Percentiles rank a stretch among this genome's conserved stretches.
Conservation (phyloP, 2,797 vertebrate species). For the Sphenodon punctatus region DNA sequence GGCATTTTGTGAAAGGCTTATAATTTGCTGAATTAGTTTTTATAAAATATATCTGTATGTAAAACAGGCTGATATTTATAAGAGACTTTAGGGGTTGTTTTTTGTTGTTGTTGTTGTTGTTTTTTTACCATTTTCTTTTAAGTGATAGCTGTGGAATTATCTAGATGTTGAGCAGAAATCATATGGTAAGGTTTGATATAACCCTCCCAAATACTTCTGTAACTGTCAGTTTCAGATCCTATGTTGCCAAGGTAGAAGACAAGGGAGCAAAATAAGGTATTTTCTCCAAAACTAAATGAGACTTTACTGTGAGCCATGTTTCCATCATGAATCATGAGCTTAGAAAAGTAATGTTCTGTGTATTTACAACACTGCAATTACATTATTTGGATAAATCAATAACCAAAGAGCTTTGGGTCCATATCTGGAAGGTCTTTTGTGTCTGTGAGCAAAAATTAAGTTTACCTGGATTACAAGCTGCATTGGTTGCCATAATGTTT, state of each 20-base stretch:
- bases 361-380: not conserved
- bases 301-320: not conserved
- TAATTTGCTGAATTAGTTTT: not conserved
- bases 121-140: too few relatives aligned
- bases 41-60: not conserved
- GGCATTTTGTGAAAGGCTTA: too few relatives aligned
- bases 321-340: not conserved
- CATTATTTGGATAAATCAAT: not conserved
- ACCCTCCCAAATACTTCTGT: too few relatives aligned
- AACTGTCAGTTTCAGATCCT: not conserved
- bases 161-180: not conserved
- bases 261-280: too few relatives aligned
- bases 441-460: not conserved
- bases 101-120: too few relatives aligned
- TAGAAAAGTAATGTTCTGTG: not conserved
- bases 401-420: not conserved
- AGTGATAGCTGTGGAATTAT: not conserved
- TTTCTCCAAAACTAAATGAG: not conserved
- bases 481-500: not conserved
- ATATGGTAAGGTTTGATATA: too few relatives aligned
- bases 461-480: not conserved
- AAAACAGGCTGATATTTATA: not conserved
- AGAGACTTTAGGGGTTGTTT: not conserved
- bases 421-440: not conserved
- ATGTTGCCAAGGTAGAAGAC: not conserved